phyloP scores from a whole-genome alignment of 2,113 vertebrate species.

The Apteryx owenii region DNA sequence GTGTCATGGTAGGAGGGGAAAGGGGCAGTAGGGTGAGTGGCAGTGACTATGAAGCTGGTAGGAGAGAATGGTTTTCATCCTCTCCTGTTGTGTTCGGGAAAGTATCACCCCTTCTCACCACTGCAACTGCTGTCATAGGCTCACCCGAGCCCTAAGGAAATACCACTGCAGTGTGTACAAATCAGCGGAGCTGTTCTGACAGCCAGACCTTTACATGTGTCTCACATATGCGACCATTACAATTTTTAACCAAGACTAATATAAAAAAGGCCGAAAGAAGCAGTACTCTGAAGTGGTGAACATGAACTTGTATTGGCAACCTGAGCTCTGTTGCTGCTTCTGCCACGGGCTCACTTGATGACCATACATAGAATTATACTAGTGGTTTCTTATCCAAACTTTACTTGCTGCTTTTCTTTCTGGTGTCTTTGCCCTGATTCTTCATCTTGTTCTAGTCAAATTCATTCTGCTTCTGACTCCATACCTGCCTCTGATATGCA shows the following conservation, averaged over 20 bases:
- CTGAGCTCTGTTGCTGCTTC: neutral
- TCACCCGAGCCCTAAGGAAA: neutral
- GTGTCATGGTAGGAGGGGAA: neutral
- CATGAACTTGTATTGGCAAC: neutral
- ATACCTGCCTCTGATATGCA: neutral
- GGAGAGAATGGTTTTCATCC: neutral
- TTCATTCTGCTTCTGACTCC: neutral
- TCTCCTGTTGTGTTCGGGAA: neutral
- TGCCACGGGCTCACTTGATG: neutral
- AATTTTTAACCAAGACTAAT: neutral
- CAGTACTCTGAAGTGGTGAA: neutral
- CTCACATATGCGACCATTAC: neutral
- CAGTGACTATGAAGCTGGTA: neutral
- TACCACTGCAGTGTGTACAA: neutral
- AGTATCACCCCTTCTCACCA: neutral
- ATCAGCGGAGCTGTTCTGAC: neutral
- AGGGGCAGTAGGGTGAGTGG: neutral
- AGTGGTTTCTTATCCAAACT: neutral
- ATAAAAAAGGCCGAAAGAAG: neutral
- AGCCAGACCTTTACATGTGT: neutral
- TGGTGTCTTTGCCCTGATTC: neutral
- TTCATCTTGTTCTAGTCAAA: conserved; percentile 15
- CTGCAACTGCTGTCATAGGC: neutral
- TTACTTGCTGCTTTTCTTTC: neutral
- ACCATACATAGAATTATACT: neutral